Evolutionary conservation across 2,113 vertebrate species (phyloP).

Genomic region (Seriola rivoliana): DNA sequence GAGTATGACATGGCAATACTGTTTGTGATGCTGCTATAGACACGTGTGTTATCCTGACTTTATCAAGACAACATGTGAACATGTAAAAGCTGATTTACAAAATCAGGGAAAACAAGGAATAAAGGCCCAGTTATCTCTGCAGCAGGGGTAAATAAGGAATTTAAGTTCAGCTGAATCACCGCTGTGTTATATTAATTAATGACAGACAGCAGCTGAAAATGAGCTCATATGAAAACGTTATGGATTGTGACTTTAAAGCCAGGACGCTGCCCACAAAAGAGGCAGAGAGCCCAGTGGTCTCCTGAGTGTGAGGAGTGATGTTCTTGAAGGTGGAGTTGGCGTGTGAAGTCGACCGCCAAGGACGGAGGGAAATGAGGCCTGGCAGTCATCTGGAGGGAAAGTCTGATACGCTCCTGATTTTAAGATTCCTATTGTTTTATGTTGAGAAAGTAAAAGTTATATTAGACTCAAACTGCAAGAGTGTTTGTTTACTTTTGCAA

Average conservation of each 20-base stretch:
- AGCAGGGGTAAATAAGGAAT: background rate
- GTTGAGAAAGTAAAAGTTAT: background rate
- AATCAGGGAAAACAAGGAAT: background rate
- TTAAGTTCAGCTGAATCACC: background rate
- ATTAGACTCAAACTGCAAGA: background rate
- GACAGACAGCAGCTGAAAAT: background rate
- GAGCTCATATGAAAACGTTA: background rate
- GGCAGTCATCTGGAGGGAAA: background rate
- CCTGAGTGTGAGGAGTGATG: conserved; percentile 9
- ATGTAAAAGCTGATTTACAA: background rate
- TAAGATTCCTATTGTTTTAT: background rate
- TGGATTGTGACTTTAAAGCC: background rate
- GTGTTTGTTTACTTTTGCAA: background rate
- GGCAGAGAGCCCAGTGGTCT: background rate
- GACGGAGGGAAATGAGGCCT: background rate
- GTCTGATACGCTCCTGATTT: background rate
- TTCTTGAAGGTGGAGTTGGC: background rate
- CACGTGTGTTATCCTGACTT: too few relatives aligned
- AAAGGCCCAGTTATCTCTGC: background rate
- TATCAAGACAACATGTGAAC: too few relatives aligned
- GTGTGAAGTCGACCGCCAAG: background rate
- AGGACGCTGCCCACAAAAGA: background rate
- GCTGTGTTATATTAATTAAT: background rate
- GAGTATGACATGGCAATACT: too few relatives aligned
- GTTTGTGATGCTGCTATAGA: too few relatives aligned